Evolutionary conservation across 2,888 invertebrate genomes (phyloP), one percentile per base, ranked within the genome.

Genomic region (Drosophila anceps): DNA sequence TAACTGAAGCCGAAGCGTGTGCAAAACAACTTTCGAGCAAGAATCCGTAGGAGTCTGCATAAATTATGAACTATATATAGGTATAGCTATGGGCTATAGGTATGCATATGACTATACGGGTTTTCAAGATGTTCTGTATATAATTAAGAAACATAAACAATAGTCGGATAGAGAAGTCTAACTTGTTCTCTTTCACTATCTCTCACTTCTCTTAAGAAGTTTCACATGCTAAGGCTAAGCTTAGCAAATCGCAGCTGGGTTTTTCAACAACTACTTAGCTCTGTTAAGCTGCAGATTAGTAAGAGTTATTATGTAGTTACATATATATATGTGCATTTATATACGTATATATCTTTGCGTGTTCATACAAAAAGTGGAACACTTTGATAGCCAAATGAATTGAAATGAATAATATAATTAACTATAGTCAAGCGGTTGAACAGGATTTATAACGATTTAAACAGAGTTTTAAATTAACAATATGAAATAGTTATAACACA

Each of bases 371-470:
- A 29, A 48, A 48, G 29, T 48, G 48, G 48, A 48, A 29, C 29
- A 48, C 5, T 48, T 48, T 50, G 31, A n/a, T 31, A 12, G 48
- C n/a, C n/a, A 18, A 48, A 48, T 48, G 48, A 48, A 29, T 50
- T 50, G 48, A 31, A 50, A 18, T 50, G 18, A n/a, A 50, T 50
- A 50, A 31, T 31, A 50, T 18, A 50, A 18, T 31, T 31, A 50
- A 31, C 31, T 50, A 50, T 18, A 13, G 13, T 20, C 18, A 13
- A 50, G 50, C 33, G 13, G 50, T 50, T 18, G 18, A 50, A 50
- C 50, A 33, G 31, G 31, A 50, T 50, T 50, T 50, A 50, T 50
- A 50, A 50, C 50, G 31, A 50, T 13, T 13, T 33, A 33, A 8
- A 33, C 33, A 18, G 18, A 33, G 8, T 12, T 31, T 46, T 31